Base-by-base conservation (phyloP, 1,140 invertebrate genomes). In the Antheraea pernyi region DNA sequence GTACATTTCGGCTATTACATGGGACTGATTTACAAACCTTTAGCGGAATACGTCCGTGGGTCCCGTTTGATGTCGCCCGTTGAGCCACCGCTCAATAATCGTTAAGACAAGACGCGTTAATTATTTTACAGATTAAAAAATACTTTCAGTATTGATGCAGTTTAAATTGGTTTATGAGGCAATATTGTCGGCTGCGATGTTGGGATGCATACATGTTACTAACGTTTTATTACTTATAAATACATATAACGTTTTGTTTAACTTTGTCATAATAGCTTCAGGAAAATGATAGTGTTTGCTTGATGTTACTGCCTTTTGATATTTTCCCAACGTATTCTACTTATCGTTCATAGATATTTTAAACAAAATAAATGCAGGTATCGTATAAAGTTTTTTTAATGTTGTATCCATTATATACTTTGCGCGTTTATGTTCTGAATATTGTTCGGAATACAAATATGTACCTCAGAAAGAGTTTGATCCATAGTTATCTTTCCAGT, bases 1-100 rank as follows among this genome's bases (percentile, higher is more conserved):
- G 72, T 80, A 65, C 79, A 75, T 80, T 19, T 63, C 62, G 65
- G 37, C 70, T 73, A 77, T 77, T 77, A 78, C 59, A 30, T 19
- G 42, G 70, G 77, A 76, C 80, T 84, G 82, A 84, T 84, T 82
- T 84, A 82, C 76, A 77, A 69, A 68, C 66, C 73, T 75, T 74
- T 73, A 67, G 76, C 74, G 73, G 69, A 65, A 71, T 73, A 68
- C 58, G 70, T 71, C 69, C 69, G 61, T 48, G 64, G 61, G 66
- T 61, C 58, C 69, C 65, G 72, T 74, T 68, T 71, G 67, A 72
- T 70, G 64, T 72, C 62, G 48, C 62, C 68, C 67, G 63, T 59
- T 62, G 67, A 65, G 77, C 74, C 76, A 75, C 78, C 72, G 76
- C 63, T 66, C 80, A 78, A 85, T 85, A 83, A 82, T 82, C 80